Base-by-base conservation (phyloP, 2,113 vertebrate genomes). In the Actenoides lindsayi region DNA sequence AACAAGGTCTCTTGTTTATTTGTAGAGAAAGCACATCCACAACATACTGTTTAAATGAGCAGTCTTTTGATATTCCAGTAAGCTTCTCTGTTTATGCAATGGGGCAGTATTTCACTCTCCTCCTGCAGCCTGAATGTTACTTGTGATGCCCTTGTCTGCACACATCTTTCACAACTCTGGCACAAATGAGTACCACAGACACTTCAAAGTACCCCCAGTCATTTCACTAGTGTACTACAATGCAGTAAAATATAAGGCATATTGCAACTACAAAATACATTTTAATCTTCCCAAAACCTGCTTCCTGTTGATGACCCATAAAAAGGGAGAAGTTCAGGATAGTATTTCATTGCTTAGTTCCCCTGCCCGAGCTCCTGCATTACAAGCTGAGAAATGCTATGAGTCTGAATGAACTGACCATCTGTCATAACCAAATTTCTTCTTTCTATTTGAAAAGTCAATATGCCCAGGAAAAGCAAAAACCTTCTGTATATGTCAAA, bases 201-300 rank as follows among this genome's bases (percentile, higher is more conserved):
- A 71, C 50, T 89, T 67, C 81, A 89, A 92, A 94, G 57, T 20
- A 64, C 17, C 48, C 42, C 25, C 35, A 83, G 46, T 37, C 48
- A 87, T 82, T 89, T 92, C 77, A 90, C 83, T 76, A 50, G 44
- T 28, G 30, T 53, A 27, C 51, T 70, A 90, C 59, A 93, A 16
- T 46, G 48, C 31, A 44, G 56, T 79, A 87, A 70, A 75, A 91
- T 69, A 54, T 2, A 63, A 2, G 4, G 35, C 16, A 73, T 42
- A 89, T 11, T 67, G 35, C 62, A 91, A 82, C 64, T 65, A 62
- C 54, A 93, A 93, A 95, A 81, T 37, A 63, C 41, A 30, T 65
- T 77, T 74, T 95, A 65, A 94, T 91, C 69, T 80, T 79, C 86
- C 62, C 27, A 74, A 85, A 96, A 87, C 31, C 35, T 89, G 83